Conservation (phyloP, 2,888 invertebrate genomes). For the Stenchaetothrips biformis region DNA sequence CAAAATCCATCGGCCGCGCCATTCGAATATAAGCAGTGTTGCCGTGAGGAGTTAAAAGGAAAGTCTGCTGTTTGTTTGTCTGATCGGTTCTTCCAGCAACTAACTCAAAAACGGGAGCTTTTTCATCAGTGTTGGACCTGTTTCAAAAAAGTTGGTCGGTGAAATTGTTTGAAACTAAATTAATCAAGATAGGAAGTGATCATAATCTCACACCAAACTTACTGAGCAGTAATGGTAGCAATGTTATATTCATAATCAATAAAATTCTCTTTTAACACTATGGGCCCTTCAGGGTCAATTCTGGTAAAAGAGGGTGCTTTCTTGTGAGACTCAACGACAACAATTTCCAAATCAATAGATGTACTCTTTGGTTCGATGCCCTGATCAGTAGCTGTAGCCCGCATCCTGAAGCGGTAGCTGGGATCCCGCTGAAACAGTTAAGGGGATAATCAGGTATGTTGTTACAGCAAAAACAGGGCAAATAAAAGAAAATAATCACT, state of each 20-base stretch:
- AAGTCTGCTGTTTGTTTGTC: conserved; percentile 77
- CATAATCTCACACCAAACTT: conserved; percentile 46
- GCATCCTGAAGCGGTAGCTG: conserved; percentile 62
- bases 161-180: conserved; percentile 6
- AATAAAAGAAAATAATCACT: conserved; percentile 4
- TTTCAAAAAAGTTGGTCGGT: not conserved
- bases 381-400: conserved; percentile 72
- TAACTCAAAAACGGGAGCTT: conserved; percentile 64
- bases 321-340: conserved; percentile 81
- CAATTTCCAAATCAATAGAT: conserved; percentile 73
- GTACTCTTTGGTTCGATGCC: conserved; percentile 62
- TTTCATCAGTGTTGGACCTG: conserved; percentile 68
- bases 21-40: conserved; percentile 70
- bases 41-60: conserved; percentile 57
- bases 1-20: conserved; percentile 74
- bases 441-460: not conserved
- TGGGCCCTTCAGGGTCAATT: conserved; percentile 57
- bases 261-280: conserved; percentile 64
- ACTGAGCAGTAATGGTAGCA: conserved; percentile 65
- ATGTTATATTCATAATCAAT: conserved; percentile 65
- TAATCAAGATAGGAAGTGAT: not conserved
- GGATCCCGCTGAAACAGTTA: conserved; percentile 52
- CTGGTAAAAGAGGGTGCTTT: conserved; percentile 71
- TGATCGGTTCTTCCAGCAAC: conserved; percentile 78
- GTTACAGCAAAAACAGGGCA: conserved; percentile 35